Evolutionary conservation across 53 echinoderm and acorn worm genomes (phyloP), one percentile per base, ranked within the genome.

Genomic region (Echinarachnius parma): DNA sequence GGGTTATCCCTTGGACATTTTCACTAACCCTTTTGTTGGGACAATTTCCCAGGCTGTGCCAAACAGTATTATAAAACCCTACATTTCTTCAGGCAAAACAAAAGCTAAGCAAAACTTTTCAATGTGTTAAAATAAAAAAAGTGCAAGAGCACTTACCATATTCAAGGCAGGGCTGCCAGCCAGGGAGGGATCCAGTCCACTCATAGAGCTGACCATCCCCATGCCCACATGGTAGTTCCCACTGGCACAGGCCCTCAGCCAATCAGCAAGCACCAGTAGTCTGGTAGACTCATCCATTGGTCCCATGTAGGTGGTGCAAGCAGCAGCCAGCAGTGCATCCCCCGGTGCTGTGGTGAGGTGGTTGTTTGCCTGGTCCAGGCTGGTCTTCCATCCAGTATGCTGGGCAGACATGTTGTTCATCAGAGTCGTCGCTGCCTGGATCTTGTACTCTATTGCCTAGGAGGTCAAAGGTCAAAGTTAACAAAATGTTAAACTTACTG

Each of bases 331-430:
- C 0, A 96, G 83, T 61, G 91, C 85, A 66, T 91, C 91, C 2
- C 98, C 91, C 16, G 91, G 82, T 9, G 98, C 85, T 0, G 98
- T 96, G 26, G 42, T 49, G 44, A 91, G 64, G 69, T 91, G 75
- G 36, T 56, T 81, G 13, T 88, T 52, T 19, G 96, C 81, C 2
- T 21, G 69, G 16, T 87, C 65, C 48, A 91, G 80, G 32, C 81
- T 55, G 39, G 47, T 52, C 58, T 86, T 91, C 96, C 96, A 95
- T 55, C 79, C 80, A 13, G 81, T 23, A 36, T 96, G 87, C 80
- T 92, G 98, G 3, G 80, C 34, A 5, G 84, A 72, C 91, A 96
- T 96, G 77, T 92, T 88, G 42, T 62, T 68, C 88, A 96, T 81
- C 4, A 96, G 77, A 48, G 82, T 49, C 16, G 88, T 68, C 9